phyloP scores from a whole-genome alignment of 2,888 invertebrate genomes.

The Agriopis aurantiaria region DNA sequence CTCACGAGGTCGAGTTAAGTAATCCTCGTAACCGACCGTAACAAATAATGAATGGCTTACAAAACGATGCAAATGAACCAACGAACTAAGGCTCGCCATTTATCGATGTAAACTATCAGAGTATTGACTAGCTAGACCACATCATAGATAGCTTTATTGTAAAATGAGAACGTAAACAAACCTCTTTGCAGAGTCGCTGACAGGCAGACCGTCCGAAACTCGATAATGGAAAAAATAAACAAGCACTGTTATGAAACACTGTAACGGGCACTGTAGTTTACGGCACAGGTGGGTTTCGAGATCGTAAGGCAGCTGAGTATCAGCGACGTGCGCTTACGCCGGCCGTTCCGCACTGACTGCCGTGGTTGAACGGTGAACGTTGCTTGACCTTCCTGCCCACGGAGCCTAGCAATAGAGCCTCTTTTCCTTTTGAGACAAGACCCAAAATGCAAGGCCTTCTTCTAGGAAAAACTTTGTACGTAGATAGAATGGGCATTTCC shows the following conservation, averaged over 20 bases:
- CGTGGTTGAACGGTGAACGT: constrained; percentile 70
- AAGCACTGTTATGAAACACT: constrained; percentile 78
- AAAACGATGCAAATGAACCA: constrained; percentile 75
- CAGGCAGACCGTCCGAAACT: constrained; percentile 59
- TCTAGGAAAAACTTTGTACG: constrained; percentile 25
- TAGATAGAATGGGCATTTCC: constrained; percentile 17
- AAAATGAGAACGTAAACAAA: constrained; percentile 64
- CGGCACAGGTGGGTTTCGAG: constrained; percentile 72
- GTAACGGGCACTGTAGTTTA: constrained; percentile 76
- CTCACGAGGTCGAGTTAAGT: constrained; percentile 73
- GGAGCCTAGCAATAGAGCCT: constrained; percentile 74
- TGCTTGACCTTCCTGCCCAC: constrained; percentile 82
- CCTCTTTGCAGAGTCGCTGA: constrained; percentile 72
- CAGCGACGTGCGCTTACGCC: constrained; percentile 74
- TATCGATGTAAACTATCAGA: constrained; percentile 56
- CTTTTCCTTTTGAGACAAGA: constrained; percentile 68
- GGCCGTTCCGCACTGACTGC: constrained; percentile 80
- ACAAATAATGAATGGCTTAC: constrained; percentile 75
- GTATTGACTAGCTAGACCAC: constrained; percentile 66
- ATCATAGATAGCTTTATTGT: constrained; percentile 50
- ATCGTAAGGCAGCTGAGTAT: constrained; percentile 56
- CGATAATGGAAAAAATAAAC: constrained; percentile 70
- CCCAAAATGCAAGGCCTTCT: constrained; percentile 57
- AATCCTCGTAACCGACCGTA: constrained; percentile 74
- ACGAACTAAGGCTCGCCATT: constrained; percentile 60